Evolutionary conservation across 2,113 vertebrate species (phyloP).

Genomic region (Pollimyrus isidori): DNA sequence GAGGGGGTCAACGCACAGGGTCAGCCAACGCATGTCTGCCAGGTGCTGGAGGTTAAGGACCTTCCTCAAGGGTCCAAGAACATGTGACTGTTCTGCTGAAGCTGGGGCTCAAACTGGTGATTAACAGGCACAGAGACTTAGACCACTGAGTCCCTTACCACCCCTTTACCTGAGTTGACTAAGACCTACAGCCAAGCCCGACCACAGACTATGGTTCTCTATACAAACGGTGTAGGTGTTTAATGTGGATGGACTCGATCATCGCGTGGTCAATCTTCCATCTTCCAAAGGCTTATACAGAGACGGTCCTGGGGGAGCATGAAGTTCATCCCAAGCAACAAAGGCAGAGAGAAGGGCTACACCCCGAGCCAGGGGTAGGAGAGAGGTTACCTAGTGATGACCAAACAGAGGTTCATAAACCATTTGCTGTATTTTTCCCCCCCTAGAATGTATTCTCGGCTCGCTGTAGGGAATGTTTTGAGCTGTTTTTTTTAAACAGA

Average conservation of each 20-base stretch:
- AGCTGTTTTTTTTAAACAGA: background rate
- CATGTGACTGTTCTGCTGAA: background rate
- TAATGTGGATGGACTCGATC: background rate
- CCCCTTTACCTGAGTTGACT: background rate
- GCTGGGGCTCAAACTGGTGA: background rate
- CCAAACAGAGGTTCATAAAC: no score
- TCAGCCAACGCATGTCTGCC: background rate
- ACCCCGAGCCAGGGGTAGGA: background rate
- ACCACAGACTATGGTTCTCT: background rate
- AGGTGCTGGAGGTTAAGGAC: background rate
- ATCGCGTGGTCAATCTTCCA: background rate
- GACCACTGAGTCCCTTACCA: background rate
- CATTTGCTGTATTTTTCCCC: no score
- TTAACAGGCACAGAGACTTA: background rate
- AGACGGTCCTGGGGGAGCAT: background rate
- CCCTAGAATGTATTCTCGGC: background rate
- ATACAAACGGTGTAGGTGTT: background rate
- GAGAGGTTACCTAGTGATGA: background rate
- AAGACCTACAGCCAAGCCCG: background rate
- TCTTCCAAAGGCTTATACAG: background rate
- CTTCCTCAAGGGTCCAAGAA: background rate
- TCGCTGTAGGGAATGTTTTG: background rate
- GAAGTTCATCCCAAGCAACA: background rate
- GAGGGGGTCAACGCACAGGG: background rate
- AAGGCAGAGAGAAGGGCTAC: background rate